Percentiles rank a stretch among this genome's conserved stretches.
phyloP scores from a whole-genome alignment of 2,797 vertebrate genomes.

The Arctocebus calabarensis region DNA sequence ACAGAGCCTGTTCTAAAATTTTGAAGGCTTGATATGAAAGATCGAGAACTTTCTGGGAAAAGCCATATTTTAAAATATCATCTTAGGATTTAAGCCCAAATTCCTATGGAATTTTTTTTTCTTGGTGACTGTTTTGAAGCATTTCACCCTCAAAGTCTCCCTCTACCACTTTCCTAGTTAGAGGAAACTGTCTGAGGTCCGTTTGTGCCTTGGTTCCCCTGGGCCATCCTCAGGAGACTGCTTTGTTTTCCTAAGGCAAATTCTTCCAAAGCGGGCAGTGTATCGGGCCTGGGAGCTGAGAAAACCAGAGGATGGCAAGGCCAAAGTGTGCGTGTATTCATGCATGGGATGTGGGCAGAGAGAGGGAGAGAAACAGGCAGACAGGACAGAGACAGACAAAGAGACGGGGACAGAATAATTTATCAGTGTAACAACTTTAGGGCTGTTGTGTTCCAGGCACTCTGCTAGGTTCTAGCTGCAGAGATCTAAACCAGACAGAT shows the following conservation, averaged over 20 bases:
- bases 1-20: not conserved
- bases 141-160: not conserved
- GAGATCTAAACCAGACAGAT: not conserved
- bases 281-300: not conserved
- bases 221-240: not conserved
- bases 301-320: not conserved
- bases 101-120: not conserved
- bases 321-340: not conserved
- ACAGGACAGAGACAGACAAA: not conserved
- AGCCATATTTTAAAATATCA: slow-evolving; percentile 1
- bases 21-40: not conserved
- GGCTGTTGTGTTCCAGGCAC: not conserved
- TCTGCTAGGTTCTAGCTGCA: not conserved
- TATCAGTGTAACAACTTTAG: slow-evolving; percentile 8
- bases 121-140: slow-evolving; percentile 3
- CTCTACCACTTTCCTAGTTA: slow-evolving; percentile 7
- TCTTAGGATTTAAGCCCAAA: not conserved
- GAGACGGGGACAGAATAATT: not conserved
- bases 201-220: not conserved
- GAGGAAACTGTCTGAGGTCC: not conserved
- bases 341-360: no score
- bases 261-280: slow-evolving; percentile 16
- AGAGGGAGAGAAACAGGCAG: no score
- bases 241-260: slow-evolving; percentile 26
- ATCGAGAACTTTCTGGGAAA: not conserved